Evolutionary conservation across 1,140 invertebrate species (phyloP).

Genomic region (Zaprionus nigranus): DNA sequence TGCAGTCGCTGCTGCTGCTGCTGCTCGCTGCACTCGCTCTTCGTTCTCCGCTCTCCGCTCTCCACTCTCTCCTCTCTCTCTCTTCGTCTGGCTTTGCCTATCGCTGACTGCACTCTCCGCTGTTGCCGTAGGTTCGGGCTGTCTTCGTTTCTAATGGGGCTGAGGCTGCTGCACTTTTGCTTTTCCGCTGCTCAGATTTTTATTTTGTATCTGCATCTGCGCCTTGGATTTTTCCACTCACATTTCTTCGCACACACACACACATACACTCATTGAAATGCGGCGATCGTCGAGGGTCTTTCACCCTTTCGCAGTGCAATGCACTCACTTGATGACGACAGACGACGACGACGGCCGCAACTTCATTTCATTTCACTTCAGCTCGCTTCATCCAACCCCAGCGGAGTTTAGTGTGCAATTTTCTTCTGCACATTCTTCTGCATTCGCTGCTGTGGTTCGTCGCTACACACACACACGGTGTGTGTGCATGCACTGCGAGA

Average conservation of each 20-base stretch:
- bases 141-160: conserved; percentile 56
- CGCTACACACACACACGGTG: conserved; percentile 7
- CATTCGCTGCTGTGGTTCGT: conserved; percentile 28
- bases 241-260: conserved; percentile 51
- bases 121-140: conserved; percentile 78
- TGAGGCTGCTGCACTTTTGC: conserved; percentile 73
- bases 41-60: too few relatives aligned
- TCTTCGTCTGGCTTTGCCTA: neutral
- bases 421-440: conserved; percentile 70
- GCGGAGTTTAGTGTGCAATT: conserved; percentile 57
- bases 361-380: conserved; percentile 51
- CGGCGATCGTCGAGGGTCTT: conserved; percentile 71
- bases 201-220: conserved; percentile 51
- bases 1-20: neutral
- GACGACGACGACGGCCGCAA: conserved; percentile 42
- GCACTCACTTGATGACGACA: conserved; percentile 59
- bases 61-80: neutral
- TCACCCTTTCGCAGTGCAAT: conserved; percentile 83
- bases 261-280: conserved; percentile 28
- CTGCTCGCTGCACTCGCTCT: neutral
- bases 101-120: neutral
- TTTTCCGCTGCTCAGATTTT: conserved; percentile 77
- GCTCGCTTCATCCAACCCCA: conserved; percentile 36
- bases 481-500: neutral
- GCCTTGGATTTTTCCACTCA: conserved; percentile 77